Conservation (phyloP, 2,888 invertebrate species). For the Camptogramma bilineatum region DNA sequence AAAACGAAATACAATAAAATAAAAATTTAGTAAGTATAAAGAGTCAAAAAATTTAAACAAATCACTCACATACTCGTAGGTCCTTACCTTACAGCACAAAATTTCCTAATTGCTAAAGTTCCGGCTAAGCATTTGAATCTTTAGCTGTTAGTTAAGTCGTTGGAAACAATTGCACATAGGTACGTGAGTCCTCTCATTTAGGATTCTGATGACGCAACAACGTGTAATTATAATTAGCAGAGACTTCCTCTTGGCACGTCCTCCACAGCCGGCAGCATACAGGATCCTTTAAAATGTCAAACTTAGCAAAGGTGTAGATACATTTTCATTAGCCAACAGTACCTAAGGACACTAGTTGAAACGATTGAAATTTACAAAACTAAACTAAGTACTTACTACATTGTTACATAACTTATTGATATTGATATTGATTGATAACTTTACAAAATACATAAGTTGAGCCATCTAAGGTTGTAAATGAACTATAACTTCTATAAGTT, state of each 20-base stretch:
- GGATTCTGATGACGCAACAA: slow-evolving; percentile 44
- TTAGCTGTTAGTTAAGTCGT: slow-evolving; percentile 41
- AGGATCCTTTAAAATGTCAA: slow-evolving; percentile 9
- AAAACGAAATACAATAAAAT: too few species aligned
- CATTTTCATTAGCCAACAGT: not conserved
- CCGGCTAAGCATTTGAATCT: slow-evolving; percentile 13
- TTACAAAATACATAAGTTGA: too few species aligned
- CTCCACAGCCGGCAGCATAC: slow-evolving; percentile 1
- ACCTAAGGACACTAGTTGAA: not conserved
- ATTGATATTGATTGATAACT: too few species aligned
- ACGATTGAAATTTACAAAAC: too few species aligned
- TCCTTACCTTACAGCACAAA: slow-evolving; percentile 1
- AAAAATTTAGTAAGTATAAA: too few species aligned
- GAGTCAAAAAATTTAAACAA: not conserved
- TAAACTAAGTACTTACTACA: too few species aligned
- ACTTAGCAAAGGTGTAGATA: slow-evolving; percentile 2
- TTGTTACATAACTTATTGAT: too few species aligned
- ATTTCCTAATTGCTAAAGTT: slow-evolving; percentile 23
- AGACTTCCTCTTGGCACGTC: slow-evolving; percentile 16
- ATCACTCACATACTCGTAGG: not conserved
- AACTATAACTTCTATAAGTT: too few species aligned
- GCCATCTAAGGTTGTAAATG: too few species aligned
- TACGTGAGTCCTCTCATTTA: slow-evolving; percentile 43
- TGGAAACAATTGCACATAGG: slow-evolving; percentile 35
- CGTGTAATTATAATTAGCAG: slow-evolving; percentile 57